These are phyloP conservation scores for Sinohyriopsis cumingii DNA, from an alignment of 2,888 invertebrate species.

Conservation along the genomic window DNA sequence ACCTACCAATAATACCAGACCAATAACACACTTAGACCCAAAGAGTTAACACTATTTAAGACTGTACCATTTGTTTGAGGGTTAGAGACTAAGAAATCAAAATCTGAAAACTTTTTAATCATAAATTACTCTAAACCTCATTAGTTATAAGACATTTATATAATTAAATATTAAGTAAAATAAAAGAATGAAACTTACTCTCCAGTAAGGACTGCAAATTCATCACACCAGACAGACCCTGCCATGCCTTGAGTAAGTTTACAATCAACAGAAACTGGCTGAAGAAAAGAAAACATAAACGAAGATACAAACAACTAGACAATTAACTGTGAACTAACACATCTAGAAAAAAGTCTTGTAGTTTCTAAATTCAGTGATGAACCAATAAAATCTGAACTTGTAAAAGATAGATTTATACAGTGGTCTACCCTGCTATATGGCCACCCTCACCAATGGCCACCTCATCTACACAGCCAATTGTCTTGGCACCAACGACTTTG, in stretches of 20 bases:
- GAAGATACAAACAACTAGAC: neutral
- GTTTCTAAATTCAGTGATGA: too few species aligned
- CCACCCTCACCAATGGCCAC: too few species aligned
- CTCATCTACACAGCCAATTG: too few species aligned
- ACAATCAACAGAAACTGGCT: slow-evolving; percentile 77
- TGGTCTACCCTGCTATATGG: neutral
- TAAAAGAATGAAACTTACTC: slow-evolving; percentile 45
- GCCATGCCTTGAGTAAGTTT: slow-evolving; percentile 86
- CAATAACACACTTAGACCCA: too few species aligned
- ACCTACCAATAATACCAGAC: too few species aligned
- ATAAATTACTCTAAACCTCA: neutral
- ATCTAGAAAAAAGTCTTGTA: too few species aligned
- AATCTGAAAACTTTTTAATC: neutral
- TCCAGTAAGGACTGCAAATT: slow-evolving; percentile 76
- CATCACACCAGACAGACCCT: slow-evolving; percentile 84
- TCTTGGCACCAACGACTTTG: too few species aligned
- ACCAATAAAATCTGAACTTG: too few species aligned
- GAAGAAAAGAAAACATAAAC: slow-evolving; percentile 14
- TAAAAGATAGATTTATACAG: neutral
- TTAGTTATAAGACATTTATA: neutral
- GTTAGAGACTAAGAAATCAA: too few species aligned
- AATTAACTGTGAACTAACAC: too few species aligned
- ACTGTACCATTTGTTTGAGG: too few species aligned
- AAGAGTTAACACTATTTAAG: too few species aligned
- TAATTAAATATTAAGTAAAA: neutral